A percentile compares a stretch with the other conserved stretches of the same genome.
Evolutionary conservation across 2,797 vertebrate genomes (phyloP).

Genomic region (Kryptolebias ocellatus): DNA sequence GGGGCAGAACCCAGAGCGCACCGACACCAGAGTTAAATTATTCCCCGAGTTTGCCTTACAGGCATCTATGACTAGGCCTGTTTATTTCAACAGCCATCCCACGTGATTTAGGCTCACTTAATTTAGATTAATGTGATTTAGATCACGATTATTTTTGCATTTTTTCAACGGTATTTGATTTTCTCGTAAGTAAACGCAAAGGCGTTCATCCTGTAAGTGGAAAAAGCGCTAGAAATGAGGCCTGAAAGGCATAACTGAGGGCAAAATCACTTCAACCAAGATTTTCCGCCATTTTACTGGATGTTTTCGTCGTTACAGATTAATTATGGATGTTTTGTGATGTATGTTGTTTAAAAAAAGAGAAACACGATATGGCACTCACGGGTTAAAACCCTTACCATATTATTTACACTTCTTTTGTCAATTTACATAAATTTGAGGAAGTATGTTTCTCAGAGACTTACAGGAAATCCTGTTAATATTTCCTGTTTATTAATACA

Average conservation of each 20-base stretch:
- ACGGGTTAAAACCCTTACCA: neutral
- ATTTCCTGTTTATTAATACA: neutral
- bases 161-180: too few relatives aligned
- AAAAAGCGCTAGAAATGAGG: too few relatives aligned
- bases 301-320: neutral
- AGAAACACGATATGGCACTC: neutral
- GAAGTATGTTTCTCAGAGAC: neutral
- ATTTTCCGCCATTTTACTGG: conserved; percentile 52
- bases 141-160: too few relatives aligned
- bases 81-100: too few relatives aligned
- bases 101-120: too few relatives aligned
- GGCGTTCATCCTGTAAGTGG: too few relatives aligned
- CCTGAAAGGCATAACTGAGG: conserved; percentile 37
- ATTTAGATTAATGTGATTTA: too few relatives aligned
- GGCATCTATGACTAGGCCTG: neutral
- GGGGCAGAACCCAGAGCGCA: neutral
- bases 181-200: too few relatives aligned
- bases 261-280: fast-evolving
- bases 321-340: too few relatives aligned
- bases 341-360: too few relatives aligned
- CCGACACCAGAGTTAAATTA: fast-evolving
- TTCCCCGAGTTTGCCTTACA: conserved; percentile 4
- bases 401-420: neutral
- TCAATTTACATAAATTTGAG: neutral
- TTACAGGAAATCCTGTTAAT: neutral